These are phyloP conservation scores for Conomelus anceps DNA, from an alignment of 2,888 invertebrate genomes.

Conservation along the genomic window DNA sequence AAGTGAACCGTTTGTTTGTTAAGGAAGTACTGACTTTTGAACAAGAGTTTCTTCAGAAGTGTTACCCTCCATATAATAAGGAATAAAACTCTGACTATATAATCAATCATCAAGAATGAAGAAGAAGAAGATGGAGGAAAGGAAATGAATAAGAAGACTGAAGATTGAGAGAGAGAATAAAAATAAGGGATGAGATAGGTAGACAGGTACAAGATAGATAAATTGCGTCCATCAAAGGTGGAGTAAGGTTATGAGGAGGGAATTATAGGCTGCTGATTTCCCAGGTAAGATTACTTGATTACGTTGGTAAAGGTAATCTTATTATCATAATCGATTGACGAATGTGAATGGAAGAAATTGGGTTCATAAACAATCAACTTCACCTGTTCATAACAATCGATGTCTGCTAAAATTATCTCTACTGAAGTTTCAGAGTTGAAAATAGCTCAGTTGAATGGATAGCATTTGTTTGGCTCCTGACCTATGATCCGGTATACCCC, in stretches of 20 bases:
- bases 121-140: too few species aligned
- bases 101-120: too few species aligned
- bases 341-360: background rate
- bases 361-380: background rate
- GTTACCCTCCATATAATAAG: too few species aligned
- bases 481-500: background rate
- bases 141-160: too few species aligned
- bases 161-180: too few species aligned
- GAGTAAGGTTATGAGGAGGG: background rate
- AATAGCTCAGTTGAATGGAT: background rate
- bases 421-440: background rate
- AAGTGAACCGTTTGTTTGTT: too few species aligned
- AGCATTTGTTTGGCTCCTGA: background rate
- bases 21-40: too few species aligned
- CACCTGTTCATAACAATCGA: background rate
- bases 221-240: too few species aligned
- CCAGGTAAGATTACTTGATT: background rate
- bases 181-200: too few species aligned
- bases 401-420: background rate
- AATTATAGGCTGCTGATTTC: background rate
- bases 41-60: too few species aligned
- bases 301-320: background rate
- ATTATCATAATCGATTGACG: background rate
- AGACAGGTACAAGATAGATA: too few species aligned
- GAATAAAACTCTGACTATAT: too few species aligned